A percentile compares a stretch with the other conserved stretches of the same genome.
Evolutionary conservation across 2,113 vertebrate species (phyloP).

Genomic region (Gallinago undulata): DNA sequence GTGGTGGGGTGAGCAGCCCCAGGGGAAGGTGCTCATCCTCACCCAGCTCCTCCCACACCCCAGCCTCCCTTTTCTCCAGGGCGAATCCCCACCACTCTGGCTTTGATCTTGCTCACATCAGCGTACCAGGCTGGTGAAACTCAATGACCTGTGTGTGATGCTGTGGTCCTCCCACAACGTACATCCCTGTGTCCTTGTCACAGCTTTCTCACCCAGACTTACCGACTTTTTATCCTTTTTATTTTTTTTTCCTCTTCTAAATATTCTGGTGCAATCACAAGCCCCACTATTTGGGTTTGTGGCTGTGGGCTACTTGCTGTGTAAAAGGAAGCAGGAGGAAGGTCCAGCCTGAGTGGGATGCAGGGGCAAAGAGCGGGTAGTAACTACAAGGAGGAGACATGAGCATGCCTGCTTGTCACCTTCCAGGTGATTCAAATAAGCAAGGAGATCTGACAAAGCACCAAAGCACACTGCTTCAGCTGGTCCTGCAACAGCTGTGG

Average conservation of each 20-base stretch:
- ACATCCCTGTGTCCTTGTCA: background rate
- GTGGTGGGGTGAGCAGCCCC: background rate
- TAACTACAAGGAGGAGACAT: background rate
- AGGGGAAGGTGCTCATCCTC: background rate
- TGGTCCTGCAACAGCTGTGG: background rate
- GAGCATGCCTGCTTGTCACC: rapidly evolving
- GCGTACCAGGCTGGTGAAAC: background rate
- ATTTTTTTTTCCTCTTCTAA: background rate
- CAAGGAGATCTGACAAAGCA: background rate
- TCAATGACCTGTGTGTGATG: background rate
- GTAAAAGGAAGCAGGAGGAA: background rate
- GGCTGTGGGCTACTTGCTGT: background rate
- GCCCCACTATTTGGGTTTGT: background rate
- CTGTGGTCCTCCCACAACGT: background rate
- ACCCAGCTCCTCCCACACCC: background rate
- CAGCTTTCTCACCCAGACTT: background rate
- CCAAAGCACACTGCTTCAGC: background rate
- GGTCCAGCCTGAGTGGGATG: background rate
- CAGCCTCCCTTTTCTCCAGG: background rate
- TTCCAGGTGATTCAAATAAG: background rate
- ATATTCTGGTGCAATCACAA: background rate
- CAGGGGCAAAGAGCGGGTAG: background rate
- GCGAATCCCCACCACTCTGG: background rate
- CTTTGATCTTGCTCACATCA: background rate
- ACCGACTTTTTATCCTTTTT: background rate